Conservation (phyloP, 2,113 vertebrate species). For the Chloebia gouldiae region DNA sequence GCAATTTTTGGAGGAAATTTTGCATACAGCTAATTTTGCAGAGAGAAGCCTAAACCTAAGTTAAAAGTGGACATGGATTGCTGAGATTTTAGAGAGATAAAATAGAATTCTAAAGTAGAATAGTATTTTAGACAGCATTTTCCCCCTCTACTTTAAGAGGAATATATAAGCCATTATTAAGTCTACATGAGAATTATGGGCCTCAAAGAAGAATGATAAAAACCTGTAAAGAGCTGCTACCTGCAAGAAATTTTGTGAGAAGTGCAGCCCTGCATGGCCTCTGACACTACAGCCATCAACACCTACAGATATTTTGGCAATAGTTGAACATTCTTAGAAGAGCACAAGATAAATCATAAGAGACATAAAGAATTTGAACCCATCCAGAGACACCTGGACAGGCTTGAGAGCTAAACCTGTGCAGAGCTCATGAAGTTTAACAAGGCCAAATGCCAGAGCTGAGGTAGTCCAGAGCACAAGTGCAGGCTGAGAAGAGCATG, state of each 20-base stretch:
- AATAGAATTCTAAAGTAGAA: background rate
- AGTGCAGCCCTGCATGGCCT: background rate
- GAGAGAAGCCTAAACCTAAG: background rate
- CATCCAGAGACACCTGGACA: background rate
- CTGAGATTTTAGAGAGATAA: background rate
- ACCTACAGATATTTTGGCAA: background rate
- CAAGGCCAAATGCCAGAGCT: background rate
- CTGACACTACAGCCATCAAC: background rate
- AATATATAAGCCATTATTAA: background rate
- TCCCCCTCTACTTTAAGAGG: background rate
- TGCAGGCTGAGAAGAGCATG: background rate
- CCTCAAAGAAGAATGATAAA: background rate
- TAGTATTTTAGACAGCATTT: background rate
- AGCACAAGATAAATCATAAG: too few species aligned
- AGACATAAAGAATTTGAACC: background rate
- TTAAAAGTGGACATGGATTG: background rate
- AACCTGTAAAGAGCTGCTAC: background rate
- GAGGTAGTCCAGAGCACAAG: background rate
- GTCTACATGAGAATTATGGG: background rate
- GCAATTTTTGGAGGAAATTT: slow-evolving; percentile 17
- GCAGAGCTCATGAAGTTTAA: background rate
- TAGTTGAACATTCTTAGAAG: background rate
- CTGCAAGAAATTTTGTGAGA: background rate
- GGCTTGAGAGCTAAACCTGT: background rate
- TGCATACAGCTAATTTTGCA: background rate